Evolutionary conservation across 35 echinoderm and acorn worm species (phyloP).

Genomic region (Stichopus chloronotus): DNA sequence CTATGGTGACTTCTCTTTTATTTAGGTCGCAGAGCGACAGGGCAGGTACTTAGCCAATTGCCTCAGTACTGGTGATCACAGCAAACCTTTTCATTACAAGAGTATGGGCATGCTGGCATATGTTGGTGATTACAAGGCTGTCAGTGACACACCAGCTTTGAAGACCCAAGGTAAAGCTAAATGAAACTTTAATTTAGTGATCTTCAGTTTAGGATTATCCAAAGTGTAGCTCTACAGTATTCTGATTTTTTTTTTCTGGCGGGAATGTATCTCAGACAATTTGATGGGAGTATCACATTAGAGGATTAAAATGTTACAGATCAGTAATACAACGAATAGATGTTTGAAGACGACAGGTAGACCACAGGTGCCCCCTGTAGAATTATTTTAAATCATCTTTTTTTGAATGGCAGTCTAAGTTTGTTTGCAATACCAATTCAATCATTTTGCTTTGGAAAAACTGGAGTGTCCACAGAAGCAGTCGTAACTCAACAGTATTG

Average conservation of each 20-base stretch:
- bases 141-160: slow-evolving; percentile 87
- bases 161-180: slow-evolving; percentile 80
- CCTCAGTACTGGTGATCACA: slow-evolving; percentile 39
- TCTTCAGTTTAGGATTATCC: too few relatives aligned
- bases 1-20: not conserved
- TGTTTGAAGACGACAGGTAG: too few relatives aligned
- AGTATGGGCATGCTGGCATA: slow-evolving; percentile 96
- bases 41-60: slow-evolving; percentile 82
- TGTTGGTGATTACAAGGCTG: slow-evolving; percentile 86
- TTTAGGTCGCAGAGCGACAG: slow-evolving; percentile 91
- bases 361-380: too few relatives aligned
- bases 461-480: too few relatives aligned
- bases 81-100: slow-evolving; percentile 67
- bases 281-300: too few relatives aligned
- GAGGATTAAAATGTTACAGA: too few relatives aligned
- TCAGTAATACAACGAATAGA: too few relatives aligned
- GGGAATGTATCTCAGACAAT: not conserved
- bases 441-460: too few relatives aligned
- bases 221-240: not conserved
- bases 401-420: too few relatives aligned
- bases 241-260: not conserved
- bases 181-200: not conserved
- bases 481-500: too few relatives aligned
- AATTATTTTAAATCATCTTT: too few relatives aligned
- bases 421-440: too few relatives aligned